phyloP scores from a whole-genome alignment of 2,797 vertebrate species.

The Cirrhinus mrigala region DNA sequence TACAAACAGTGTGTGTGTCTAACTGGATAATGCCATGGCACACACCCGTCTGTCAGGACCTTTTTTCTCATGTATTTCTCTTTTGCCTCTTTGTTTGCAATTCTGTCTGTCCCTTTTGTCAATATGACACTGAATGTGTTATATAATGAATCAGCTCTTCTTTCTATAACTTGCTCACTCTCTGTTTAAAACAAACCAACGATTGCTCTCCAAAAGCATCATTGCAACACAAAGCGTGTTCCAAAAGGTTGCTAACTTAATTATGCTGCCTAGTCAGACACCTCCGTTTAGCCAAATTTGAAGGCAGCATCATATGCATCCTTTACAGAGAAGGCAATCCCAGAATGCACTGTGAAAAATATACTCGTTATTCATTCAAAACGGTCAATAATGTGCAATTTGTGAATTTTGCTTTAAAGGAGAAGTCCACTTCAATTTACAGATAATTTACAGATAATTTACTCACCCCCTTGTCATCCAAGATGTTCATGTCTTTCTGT shows the following conservation, averaged over 20 bases:
- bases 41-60: conserved; percentile 28
- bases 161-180: background rate
- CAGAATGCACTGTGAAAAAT: background rate
- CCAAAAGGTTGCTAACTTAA: conserved; percentile 10
- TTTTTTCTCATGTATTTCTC: conserved; percentile 14
- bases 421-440: no score
- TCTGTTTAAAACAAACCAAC: conserved; percentile 15
- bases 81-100: conserved; percentile 26
- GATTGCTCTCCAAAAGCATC: background rate
- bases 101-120: conserved; percentile 22
- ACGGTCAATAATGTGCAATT: no score
- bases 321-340: background rate
- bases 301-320: background rate
- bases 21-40: conserved; percentile 39
- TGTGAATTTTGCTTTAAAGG: no score
- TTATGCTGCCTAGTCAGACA: background rate
- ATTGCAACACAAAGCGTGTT: background rate
- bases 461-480: no score
- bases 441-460: no score
- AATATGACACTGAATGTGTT: conserved; percentile 28
- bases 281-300: background rate
- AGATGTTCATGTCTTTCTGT: no score
- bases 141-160: conserved; percentile 5
- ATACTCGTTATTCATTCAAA: background rate
- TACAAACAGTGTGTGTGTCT: conserved; percentile 37